A percentile compares a stretch with the other conserved stretches of the same genome.
Conservation (phyloP, 35 echinoderm and acorn worm genomes). For the Apostichopus japonicus region DNA sequence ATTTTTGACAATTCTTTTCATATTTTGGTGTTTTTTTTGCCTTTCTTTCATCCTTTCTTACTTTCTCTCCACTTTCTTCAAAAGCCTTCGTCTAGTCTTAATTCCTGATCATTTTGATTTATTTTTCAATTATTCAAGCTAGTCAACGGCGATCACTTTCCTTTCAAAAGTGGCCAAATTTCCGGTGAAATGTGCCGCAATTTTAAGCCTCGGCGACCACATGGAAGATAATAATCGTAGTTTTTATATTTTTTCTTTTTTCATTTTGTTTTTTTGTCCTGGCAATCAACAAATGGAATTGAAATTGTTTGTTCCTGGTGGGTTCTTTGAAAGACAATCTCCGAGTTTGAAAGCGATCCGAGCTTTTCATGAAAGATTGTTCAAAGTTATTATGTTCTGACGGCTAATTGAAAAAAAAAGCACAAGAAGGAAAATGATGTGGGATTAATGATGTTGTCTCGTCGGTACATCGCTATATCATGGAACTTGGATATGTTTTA, state of each 20-base stretch:
- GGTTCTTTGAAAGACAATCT: constrained; percentile 30
- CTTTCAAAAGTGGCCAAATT: constrained; percentile 51
- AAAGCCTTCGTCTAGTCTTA: background rate
- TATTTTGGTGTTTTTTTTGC: background rate
- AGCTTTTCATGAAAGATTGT: background rate
- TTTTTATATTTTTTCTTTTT: background rate
- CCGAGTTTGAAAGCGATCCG: constrained; percentile 28
- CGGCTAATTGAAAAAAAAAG: background rate
- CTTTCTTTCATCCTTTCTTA: background rate
- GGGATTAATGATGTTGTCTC: background rate
- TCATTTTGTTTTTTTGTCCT: background rate
- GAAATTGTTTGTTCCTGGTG: constrained; percentile 27
- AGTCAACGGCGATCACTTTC: constrained; percentile 40
- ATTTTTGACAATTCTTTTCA: background rate
- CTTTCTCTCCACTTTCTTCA: background rate
- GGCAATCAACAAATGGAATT: constrained; percentile 31
- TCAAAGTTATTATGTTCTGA: constrained; percentile 4
- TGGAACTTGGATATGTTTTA: too few relatives aligned
- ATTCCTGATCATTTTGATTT: constrained; percentile 26
- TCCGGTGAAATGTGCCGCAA: constrained; percentile 45
- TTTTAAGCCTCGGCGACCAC: constrained; percentile 38
- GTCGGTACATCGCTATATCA: background rate
- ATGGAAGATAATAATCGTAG: background rate
- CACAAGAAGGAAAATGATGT: background rate
- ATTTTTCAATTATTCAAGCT: constrained; percentile 48